Base-by-base conservation (phyloP, 2,113 vertebrate species). In the Hemiprocne comata region DNA sequence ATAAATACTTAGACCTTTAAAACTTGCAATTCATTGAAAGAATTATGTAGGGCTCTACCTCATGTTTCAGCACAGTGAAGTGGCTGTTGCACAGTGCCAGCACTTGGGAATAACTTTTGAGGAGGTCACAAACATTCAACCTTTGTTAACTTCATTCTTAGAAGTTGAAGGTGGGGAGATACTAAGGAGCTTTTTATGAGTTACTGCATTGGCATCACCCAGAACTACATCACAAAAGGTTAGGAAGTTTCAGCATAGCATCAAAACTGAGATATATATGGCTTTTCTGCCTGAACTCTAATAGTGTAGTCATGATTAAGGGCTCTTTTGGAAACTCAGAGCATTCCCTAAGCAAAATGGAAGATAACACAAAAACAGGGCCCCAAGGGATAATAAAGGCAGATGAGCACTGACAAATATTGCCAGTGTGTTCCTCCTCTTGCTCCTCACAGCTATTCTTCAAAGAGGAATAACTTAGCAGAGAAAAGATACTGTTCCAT, bases 311-410 rank as follows among this genome's bases (percentile, higher is more conserved):
- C 77, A 81, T 93, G 89, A 94, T 75, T 80, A 96, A 90, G 93
- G 31, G 19, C 15, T 89, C 44, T 72, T 94, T 83, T 87, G 69
- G 65, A 76, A 92, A 44, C 33, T 74, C 54, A 76, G 38, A 86
- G 13, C 2, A 7, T 66, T 94, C 26, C 38, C 25, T 21, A 91
- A 84, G 21, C 11, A 93, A 94, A 94, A 72, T 5, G 29, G 58
- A 75, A 75, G 33, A 74, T 38, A 87, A 67, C 33, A 92, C 9
- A 88, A 75, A 80, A 92, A 53, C 55, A 57, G n/a, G 65, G 9
- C 58, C 55, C 33, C 73, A 72, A 90, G 66, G 80, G 74, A 93
- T 91, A 94, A 91, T 89, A 89, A 96, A 97, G 71, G 51, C 42
- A 91, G 58, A 71, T 69, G 93, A 94, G 28, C 58, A 70, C 15